Conservation (phyloP, 1,140 invertebrate species). For the Ptiloglossa arizonensis region DNA sequence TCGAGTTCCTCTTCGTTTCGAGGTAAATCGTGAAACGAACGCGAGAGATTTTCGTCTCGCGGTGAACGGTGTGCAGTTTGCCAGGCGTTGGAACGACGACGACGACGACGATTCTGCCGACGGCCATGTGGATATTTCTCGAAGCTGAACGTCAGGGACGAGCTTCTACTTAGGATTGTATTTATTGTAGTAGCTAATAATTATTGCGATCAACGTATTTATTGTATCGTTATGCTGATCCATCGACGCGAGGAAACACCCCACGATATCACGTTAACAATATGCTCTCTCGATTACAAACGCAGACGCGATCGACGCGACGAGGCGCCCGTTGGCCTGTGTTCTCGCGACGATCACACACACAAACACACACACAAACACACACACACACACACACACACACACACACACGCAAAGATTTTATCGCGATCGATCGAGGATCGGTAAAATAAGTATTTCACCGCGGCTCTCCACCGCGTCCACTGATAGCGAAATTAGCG, state of each 20-base stretch:
- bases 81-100: too few relatives aligned
- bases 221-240: not conserved
- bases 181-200: constrained; percentile 39
- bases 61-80: too few relatives aligned
- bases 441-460: not conserved
- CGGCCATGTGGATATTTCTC: constrained; percentile 45
- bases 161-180: constrained; percentile 41
- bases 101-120: not conserved
- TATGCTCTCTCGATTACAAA: constrained; percentile 19
- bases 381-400: too few relatives aligned
- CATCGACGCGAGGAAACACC: constrained; percentile 10
- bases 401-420: too few relatives aligned
- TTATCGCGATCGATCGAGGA: not conserved
- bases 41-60: too few relatives aligned
- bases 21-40: too few relatives aligned
- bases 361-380: too few relatives aligned
- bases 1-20: too few relatives aligned
- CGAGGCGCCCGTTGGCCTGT: not conserved
- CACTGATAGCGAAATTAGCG: not conserved
- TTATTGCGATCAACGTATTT: constrained; percentile 29
- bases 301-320: constrained; percentile 11
- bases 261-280: not conserved
- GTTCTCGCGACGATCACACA: too few relatives aligned
- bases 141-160: constrained; percentile 41
- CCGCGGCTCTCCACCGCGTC: not conserved